Conservation (phyloP, 2,888 invertebrate species). For the Pollenia griseotomentosa region DNA sequence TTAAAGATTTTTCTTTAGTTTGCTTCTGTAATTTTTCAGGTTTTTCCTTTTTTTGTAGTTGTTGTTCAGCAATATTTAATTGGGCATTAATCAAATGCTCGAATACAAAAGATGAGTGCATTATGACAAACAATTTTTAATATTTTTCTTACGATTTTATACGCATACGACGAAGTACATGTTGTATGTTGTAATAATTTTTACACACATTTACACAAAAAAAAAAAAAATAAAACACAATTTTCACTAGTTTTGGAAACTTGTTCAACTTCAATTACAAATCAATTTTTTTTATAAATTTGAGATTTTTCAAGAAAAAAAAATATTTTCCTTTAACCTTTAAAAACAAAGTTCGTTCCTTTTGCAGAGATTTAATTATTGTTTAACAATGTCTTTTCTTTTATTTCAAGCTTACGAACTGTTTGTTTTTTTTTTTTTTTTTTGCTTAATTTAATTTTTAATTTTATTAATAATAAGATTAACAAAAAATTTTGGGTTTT, state of each 20-base stretch:
- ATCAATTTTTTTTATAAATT: slow-evolving; percentile 54
- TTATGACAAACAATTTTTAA: slow-evolving; percentile 76
- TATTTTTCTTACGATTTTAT: slow-evolving; percentile 60
- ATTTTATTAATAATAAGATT: slow-evolving; percentile 46
- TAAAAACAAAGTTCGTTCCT: slow-evolving; percentile 58
- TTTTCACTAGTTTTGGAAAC: slow-evolving; percentile 69
- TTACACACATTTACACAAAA: slow-evolving; percentile 33
- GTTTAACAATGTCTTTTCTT: not conserved
- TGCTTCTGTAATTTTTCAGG: slow-evolving; percentile 36
- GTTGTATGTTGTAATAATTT: slow-evolving; percentile 56
- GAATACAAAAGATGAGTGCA: slow-evolving; percentile 83
- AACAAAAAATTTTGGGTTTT: slow-evolving; percentile 51
- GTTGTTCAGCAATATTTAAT: slow-evolving; percentile 77
- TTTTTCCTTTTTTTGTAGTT: slow-evolving; percentile 48
- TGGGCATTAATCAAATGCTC: slow-evolving; percentile 82
- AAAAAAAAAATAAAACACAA: slow-evolving; percentile 49
- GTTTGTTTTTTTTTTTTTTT: no score
- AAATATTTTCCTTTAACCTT: not conserved
- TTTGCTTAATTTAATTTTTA: slow-evolving; percentile 50
- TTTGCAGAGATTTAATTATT: not conserved
- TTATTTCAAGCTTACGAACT: slow-evolving; percentile 61
- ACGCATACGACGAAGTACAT: slow-evolving; percentile 74
- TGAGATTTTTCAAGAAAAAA: not conserved
- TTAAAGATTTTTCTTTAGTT: slow-evolving; percentile 62
- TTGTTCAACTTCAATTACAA: slow-evolving; percentile 75